These are phyloP conservation scores for Amblyornis subalaris DNA, from an alignment of 2,113 vertebrate species.

Conservation along the genomic window DNA sequence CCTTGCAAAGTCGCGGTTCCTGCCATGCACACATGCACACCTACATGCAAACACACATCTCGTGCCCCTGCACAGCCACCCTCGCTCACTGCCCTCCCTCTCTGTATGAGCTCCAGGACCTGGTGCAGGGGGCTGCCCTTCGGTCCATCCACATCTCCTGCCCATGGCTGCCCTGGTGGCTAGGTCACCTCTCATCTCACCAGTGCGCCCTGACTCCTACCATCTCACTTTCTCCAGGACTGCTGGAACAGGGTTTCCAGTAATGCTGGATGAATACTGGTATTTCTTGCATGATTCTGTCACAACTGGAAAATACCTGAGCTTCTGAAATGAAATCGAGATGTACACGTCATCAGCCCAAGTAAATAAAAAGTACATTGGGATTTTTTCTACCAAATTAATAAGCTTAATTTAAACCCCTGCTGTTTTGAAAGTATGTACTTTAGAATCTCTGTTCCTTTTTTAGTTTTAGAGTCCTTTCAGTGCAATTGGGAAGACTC, in stretches of 20 bases:
- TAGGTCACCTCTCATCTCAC: not conserved
- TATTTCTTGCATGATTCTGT: not conserved
- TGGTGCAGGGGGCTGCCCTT: rapidly evolving
- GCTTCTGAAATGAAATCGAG: not conserved
- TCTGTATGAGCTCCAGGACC: rapidly evolving
- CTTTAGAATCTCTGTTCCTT: not conserved
- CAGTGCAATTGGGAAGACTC: not conserved
- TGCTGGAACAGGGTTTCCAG: not conserved
- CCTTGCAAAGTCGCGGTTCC: not conserved
- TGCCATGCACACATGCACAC: not conserved
- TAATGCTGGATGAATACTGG: not conserved
- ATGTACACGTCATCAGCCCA: not conserved
- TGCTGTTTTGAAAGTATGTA: not conserved
- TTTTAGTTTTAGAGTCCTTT: not conserved
- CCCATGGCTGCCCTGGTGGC: not conserved
- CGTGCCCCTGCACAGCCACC: not conserved
- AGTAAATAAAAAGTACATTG: not conserved
- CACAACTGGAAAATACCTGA: not conserved
- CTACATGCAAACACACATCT: rapidly evolving
- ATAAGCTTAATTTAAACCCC: not conserved
- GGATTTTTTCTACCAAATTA: not conserved
- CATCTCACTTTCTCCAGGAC: not conserved
- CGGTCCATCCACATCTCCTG: not conserved
- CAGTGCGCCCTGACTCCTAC: rapidly evolving
- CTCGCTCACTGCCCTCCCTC: not conserved